A percentile compares a stretch with the other conserved stretches of the same genome.
Evolutionary conservation across 2,113 vertebrate genomes (phyloP).

Genomic region (Panthera uncia): DNA sequence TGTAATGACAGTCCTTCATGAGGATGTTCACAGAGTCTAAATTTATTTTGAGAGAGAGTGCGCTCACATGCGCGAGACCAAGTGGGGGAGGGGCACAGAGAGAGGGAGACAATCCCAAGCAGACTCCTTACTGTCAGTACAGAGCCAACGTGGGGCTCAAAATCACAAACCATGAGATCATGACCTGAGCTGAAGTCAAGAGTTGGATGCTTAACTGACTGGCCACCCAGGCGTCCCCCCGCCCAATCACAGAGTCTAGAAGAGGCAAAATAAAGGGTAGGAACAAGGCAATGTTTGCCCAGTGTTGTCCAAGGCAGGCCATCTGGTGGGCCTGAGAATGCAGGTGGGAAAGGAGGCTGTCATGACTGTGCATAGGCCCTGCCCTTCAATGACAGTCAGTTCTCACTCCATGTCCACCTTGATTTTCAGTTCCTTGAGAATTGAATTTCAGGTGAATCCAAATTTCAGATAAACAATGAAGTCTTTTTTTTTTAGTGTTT

Average conservation of each 20-base stretch:
- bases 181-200: too few relatives aligned
- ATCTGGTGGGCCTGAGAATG: background rate
- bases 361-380: background rate
- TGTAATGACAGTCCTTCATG: background rate
- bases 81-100: too few relatives aligned
- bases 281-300: background rate
- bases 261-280: background rate
- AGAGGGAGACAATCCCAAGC: too few relatives aligned
- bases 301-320: background rate
- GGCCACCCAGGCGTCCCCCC: too few relatives aligned
- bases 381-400: background rate
- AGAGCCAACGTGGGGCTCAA: too few relatives aligned
- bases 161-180: too few relatives aligned
- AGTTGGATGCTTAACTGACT: too few relatives aligned
- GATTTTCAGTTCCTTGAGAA: background rate
- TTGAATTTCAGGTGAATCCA: background rate
- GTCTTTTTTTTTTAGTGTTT: background rate
- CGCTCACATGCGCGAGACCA: too few relatives aligned
- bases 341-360: background rate
- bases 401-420: background rate
- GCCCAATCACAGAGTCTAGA: background rate
- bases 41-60: too few relatives aligned
- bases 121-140: too few relatives aligned
- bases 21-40: background rate
- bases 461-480: background rate